Percentiles rank a stretch among this genome's conserved stretches.
These are phyloP conservation scores for Acanthosoma haemorrhoidale DNA, from an alignment of 2,888 invertebrate species.

Conservation along the genomic window DNA sequence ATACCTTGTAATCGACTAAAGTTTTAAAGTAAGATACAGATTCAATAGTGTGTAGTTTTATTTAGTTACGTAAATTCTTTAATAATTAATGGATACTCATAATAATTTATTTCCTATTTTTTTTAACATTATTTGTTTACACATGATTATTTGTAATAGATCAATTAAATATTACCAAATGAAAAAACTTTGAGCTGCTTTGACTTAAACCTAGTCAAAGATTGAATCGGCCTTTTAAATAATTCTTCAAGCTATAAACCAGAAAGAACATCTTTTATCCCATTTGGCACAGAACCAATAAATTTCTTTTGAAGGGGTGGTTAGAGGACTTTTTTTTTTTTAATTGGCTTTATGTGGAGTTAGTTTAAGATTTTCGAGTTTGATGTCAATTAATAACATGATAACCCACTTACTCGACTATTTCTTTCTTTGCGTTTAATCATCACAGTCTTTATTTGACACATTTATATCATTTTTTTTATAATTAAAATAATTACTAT, in stretches of 20 bases:
- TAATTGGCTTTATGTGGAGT: constrained; percentile 3
- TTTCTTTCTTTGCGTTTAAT: constrained; percentile 4
- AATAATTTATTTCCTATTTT: constrained; percentile 15
- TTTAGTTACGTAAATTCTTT: constrained; percentile 7
- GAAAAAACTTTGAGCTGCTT: constrained; percentile 37
- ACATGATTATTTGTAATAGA: constrained; percentile 31
- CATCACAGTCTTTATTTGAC: constrained; percentile 33
- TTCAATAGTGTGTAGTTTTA: constrained; percentile 8
- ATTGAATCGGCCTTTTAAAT: neutral
- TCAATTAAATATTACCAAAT: constrained; percentile 33
- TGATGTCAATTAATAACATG: neutral
- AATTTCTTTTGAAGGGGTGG: neutral
- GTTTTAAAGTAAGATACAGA: constrained; percentile 21
- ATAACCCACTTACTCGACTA: neutral
- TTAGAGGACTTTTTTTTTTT: neutral
- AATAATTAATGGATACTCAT: neutral
- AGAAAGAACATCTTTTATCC: neutral
- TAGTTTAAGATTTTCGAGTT: constrained; percentile 1
- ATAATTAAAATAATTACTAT: constrained; percentile 7
- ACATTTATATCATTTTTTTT: constrained; percentile 23
- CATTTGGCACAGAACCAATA: constrained; percentile 10
- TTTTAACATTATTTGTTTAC: constrained; percentile 20
- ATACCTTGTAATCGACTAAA: constrained; percentile 28
- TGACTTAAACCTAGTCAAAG: constrained; percentile 19
- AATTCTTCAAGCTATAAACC: constrained; percentile 19